Evolutionary conservation across 2,113 vertebrate species (phyloP), one percentile per base, ranked within the genome.

Genomic region (Onychostoma macrolepis): DNA sequence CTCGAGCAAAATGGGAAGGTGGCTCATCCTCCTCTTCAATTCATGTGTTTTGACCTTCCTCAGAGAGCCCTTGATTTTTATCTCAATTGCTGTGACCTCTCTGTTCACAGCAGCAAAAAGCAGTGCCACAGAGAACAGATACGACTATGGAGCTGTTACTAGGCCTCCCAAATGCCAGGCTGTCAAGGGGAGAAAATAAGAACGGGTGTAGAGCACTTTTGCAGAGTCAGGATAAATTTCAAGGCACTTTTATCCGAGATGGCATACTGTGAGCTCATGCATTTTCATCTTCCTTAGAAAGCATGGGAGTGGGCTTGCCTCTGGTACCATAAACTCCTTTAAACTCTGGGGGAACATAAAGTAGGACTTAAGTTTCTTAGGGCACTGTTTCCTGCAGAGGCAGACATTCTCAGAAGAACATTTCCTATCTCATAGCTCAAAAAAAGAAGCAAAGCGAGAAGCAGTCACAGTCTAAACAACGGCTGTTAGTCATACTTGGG

Each of bases 401-500:
- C 7, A 84, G 76, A 83, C 41, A 36, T 30, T 45, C 45, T 56
- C n/a, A 12, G 38, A 80, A 79, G 43, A 48, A 67, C 45, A 24
- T 85, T 75, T 72, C 26, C 43, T 36, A 88, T 69, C 58, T 71
- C 8, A 48, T 11, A 61, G 36, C 48, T 72, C 30, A 80, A 85
- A 17, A 17, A 61, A 53, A 17, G 26, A 24, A 19, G 8, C 33
- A 41, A 61, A 78, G 2, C n/a, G 17, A 72, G 79, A 63, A 84
- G 67, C 80, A 43, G 63, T 43, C 28, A 72, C 38, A 48, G n/a
- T 88, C 77, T 69, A 41, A 61, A 86, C 19, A 24, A 28, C 6
- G 0, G 72, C 36, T 71, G 63, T 88, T 65, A 82, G 61, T 86
- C 84, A 86, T 82, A 75, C 33, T 43, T 74, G 63, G 72, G 50